Base-by-base conservation (phyloP, 2,888 invertebrate genomes). In the Pheosia tremula region DNA sequence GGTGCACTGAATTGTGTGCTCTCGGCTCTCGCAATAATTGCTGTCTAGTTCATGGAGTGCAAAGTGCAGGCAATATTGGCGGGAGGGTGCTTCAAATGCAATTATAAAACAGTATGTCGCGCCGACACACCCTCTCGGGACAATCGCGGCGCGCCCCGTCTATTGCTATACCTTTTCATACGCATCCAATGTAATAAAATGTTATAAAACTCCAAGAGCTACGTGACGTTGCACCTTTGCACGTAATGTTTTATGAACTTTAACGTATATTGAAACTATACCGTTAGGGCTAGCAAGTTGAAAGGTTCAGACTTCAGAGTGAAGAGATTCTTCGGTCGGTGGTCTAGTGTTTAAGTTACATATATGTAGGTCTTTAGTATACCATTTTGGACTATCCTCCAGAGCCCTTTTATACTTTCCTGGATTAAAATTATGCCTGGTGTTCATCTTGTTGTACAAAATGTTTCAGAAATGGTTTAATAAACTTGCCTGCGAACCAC, bases 11-110 rank as follows among this genome's bases (percentile, higher is more conserved):
- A 24, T 24, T 24, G 24, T 24, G 24, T 24, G 24, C 24, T 24
- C 24, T 24, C 24, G 45, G 5, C 6, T 56, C 38, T 58, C 49
- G 64, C 50, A 64, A 66, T 72, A 68, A 66, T 63, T 58, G 58
- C 52, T 69, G 66, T 63, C 68, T 62, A 77, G 71, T 76, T 55
- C 39, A 8, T n/a, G 13, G 55, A 55, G 74, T 70, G 77, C 75
- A 77, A 78, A 81, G 79, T 79, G 74, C 70, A 70, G 64, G 83
- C 84, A 83, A 89, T 89, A 89, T 87, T 81, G 87, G 77, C 79
- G 73, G 77, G 78, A 82, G 82, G 80, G 83, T 84, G 75, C 85
- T 88, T 81, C 85, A 86, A 88, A 90, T 86, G 88, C 90, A 91
- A 91, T 91, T 91, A 91, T 85, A 82, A 85, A 76, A 79, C 84